Percentiles rank a stretch among this genome's conserved stretches.
Conservation (phyloP, 1,140 invertebrate species). For the Listronotus bonariensis region DNA sequence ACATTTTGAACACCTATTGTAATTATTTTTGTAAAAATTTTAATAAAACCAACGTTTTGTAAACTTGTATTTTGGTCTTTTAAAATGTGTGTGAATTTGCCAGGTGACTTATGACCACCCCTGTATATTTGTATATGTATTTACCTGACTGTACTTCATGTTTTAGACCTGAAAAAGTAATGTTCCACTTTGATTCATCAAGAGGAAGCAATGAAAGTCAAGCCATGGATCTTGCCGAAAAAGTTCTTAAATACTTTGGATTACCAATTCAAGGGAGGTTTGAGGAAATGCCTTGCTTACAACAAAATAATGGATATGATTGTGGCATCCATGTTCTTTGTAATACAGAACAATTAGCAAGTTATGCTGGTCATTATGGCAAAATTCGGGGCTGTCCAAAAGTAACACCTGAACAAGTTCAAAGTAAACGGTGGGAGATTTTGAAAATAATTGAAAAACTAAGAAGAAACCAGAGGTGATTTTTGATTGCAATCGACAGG, state of each 20-base stretch:
- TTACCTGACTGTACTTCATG: too few species aligned
- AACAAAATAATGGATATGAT: slow-evolving; percentile 61
- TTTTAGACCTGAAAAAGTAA: slow-evolving; percentile 67
- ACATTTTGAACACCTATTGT: too few species aligned
- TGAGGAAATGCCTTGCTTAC: slow-evolving; percentile 64
- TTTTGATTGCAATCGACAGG: too few species aligned
- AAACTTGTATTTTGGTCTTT: too few species aligned
- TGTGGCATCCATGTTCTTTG: slow-evolving; percentile 59
- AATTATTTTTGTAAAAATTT: too few species aligned
- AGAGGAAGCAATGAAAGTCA: slow-evolving; percentile 62
- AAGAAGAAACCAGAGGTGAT: slow-evolving; percentile 19
- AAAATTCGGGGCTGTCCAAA: slow-evolving; percentile 60
- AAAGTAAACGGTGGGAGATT: slow-evolving; percentile 51
- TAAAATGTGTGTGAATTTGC: too few species aligned
- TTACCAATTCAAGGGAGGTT: slow-evolving; percentile 57
- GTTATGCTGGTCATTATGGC: slow-evolving; percentile 58
- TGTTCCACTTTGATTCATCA: slow-evolving; percentile 82
- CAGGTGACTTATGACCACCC: too few species aligned
- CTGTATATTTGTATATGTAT: neutral
- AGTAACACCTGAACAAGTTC: slow-evolving; percentile 43
- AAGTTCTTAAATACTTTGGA: slow-evolving; percentile 62
- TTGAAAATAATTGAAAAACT: slow-evolving; percentile 52
- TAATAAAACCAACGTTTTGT: too few species aligned
- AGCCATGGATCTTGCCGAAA: slow-evolving; percentile 62
- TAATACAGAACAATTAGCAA: slow-evolving; percentile 69